Percentiles rank a stretch among this genome's conserved stretches.
Evolutionary conservation across 92 coral and sea anemone genomes (phyloP).

Genomic region (Meandrina meandrites): DNA sequence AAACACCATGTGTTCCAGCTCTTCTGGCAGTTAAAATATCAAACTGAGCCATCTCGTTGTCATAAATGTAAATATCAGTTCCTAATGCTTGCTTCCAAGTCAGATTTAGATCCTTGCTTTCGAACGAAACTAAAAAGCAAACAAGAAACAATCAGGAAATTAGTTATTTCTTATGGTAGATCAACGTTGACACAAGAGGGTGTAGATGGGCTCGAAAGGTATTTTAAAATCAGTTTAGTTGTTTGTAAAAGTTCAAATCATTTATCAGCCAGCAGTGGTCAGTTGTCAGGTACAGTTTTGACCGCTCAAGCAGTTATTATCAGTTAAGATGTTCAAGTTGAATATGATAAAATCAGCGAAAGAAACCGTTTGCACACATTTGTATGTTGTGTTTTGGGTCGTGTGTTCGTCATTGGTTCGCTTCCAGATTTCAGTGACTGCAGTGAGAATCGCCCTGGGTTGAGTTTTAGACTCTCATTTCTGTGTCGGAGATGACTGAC

Average conservation of each 20-base stretch:
- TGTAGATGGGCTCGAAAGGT: not conserved
- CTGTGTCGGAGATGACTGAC: too few relatives aligned
- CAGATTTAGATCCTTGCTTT: conserved; percentile 75
- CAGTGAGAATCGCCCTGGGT: too few relatives aligned
- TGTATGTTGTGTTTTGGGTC: too few relatives aligned
- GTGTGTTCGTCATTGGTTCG: too few relatives aligned
- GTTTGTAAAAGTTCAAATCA: too few relatives aligned
- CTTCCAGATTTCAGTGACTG: too few relatives aligned
- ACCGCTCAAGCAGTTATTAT: not conserved
- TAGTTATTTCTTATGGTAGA: not conserved
- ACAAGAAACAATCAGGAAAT: not conserved
- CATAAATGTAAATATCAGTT: conserved; percentile 80
- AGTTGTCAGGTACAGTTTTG: not conserved
- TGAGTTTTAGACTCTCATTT: too few relatives aligned
- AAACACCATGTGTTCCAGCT: conserved; percentile 75
- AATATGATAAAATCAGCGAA: too few relatives aligned
- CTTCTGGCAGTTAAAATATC: conserved; percentile 79
- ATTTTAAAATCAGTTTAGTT: not conserved
- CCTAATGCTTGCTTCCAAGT: conserved; percentile 73
- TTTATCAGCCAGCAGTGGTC: not conserved
- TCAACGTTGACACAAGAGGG: not conserved
- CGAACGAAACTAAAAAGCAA: conserved; percentile 76
- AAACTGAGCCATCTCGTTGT: conserved; percentile 98
- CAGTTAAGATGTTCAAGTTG: not conserved
- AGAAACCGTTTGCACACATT: too few relatives aligned